phyloP scores from a whole-genome alignment of 2,797 vertebrate genomes.

The Alcedo atthis region DNA sequence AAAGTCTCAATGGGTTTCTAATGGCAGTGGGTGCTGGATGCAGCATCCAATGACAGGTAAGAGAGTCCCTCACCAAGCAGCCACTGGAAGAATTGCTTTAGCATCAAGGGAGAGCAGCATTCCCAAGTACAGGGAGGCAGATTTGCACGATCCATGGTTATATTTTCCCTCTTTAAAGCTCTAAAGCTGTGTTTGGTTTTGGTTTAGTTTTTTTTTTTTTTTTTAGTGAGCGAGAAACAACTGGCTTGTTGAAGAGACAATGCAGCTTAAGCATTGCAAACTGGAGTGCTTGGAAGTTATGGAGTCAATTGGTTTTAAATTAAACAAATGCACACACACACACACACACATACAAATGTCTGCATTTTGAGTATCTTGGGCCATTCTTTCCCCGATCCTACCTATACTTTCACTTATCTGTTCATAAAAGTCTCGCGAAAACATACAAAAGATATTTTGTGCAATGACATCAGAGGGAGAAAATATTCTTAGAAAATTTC shows the following conservation, averaged over 20 bases:
- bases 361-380: not conserved
- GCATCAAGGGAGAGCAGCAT: not conserved
- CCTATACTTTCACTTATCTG: conserved; percentile 65
- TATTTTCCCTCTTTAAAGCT: not conserved
- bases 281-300: not conserved
- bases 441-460: conserved; percentile 74
- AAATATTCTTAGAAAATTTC: conserved; percentile 93
- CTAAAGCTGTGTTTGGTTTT: not conserved
- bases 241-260: not conserved
- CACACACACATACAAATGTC: not conserved
- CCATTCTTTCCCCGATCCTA: conserved; percentile 15
- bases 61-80: not conserved
- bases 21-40: not conserved
- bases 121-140: not conserved
- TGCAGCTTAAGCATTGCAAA: not conserved
- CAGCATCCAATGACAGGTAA: not conserved
- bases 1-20: not conserved
- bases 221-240: not conserved
- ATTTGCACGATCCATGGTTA: not conserved
- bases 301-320: conserved; percentile 4
- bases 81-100: not conserved
- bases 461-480: conserved; percentile 77
- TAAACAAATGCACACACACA: not conserved
- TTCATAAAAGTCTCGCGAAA: conserved; percentile 62
- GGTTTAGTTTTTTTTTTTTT: not conserved